Percentiles rank a stretch among this genome's conserved stretches.
Conservation (phyloP, 2,888 invertebrate genomes). For the Caprella mutica region DNA sequence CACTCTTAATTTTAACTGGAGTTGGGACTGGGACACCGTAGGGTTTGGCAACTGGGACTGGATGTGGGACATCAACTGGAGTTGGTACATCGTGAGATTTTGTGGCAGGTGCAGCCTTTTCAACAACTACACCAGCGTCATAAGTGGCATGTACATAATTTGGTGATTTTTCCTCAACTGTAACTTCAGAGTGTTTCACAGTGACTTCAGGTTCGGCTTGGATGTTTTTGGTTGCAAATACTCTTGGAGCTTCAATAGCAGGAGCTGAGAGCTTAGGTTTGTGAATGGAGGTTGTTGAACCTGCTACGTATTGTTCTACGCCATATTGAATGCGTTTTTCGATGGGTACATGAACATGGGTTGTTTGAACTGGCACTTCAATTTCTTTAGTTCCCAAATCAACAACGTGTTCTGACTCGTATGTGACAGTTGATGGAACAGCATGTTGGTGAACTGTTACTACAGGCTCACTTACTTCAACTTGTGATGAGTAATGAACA, state of each 20-base stretch:
- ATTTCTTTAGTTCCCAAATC: constrained; percentile 17
- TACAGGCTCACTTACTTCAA: too few relatives aligned
- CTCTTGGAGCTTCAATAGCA: constrained; percentile 25
- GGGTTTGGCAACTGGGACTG: constrained; percentile 12
- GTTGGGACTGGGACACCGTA: constrained; percentile 2
- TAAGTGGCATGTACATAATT: constrained; percentile 26
- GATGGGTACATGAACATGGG: constrained; percentile 26
- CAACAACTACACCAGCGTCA: constrained; percentile 23
- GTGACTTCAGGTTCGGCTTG: constrained; percentile 23
- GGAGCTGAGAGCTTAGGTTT: constrained; percentile 28
- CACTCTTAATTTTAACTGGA: constrained; percentile 6
- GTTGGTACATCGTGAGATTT: constrained; percentile 23
- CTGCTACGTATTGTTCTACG: constrained; percentile 21
- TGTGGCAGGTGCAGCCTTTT: constrained; percentile 16
- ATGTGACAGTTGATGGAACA: constrained; percentile 6
- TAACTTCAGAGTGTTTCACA: constrained; percentile 18
- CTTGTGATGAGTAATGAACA: not conserved
- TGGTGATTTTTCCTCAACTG: constrained; percentile 21
- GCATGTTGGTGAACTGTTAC: too few relatives aligned
- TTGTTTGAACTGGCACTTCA: constrained; percentile 19
- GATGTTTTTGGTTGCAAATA: constrained; percentile 21
- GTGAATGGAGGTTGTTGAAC: constrained; percentile 24
- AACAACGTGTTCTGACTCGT: constrained; percentile 14
- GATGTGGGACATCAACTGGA: constrained; percentile 19
- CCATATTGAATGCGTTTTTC: constrained; percentile 28